Base-by-base conservation (phyloP, 2,797 vertebrate genomes). In the Crypturellus tataupa region DNA sequence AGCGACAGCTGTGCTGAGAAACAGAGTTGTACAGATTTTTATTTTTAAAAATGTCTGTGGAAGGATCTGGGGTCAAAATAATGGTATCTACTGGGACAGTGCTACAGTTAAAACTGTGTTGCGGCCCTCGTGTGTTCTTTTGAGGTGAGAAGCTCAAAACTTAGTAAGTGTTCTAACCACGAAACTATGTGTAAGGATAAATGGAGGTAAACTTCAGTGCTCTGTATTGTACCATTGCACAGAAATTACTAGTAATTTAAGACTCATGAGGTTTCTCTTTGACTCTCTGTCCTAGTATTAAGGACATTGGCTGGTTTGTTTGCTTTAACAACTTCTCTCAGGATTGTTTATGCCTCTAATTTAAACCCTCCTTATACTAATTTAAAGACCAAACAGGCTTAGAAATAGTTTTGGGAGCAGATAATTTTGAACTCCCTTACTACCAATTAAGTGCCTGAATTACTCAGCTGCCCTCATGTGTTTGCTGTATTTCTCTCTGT, bases 371-470 rank as follows among this genome's bases (percentile, higher is more conserved):
- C 3, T 87, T 87, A 46, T 59, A 67, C 25, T 83, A 83, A 91
- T 91, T 93, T 73, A n/a, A 60, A 33, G 15, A 63, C n/a, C 13
- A 89, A 94, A 82, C 6, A 90, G 64, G 10, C 47, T 77, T 64
- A 83, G 60, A 89, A 85, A 64, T 27, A 39, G 29, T 67, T 87
- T 64, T 29, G 24, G 16, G 24, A 83, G 25, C 4, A 63, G 17
- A 68, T 70, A 70, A 82, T 80, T 87, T 47, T 72, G 14, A 85
- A 82, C 3, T 73, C 47, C 31, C 42, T 87, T 73, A 39, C 10
- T 60, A 80, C 35, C 2, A 24, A 4, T 80, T 80, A 67, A 85
- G 35, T 23, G 29, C 31, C 18, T 4, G 1, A 73, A 63, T 18
- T 55, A 67, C 16, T 87, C 35, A 51, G 7, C 35, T 75, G 17